Base-by-base conservation (phyloP, 2,797 vertebrate species). In the Hephaestus fuliginosus region DNA sequence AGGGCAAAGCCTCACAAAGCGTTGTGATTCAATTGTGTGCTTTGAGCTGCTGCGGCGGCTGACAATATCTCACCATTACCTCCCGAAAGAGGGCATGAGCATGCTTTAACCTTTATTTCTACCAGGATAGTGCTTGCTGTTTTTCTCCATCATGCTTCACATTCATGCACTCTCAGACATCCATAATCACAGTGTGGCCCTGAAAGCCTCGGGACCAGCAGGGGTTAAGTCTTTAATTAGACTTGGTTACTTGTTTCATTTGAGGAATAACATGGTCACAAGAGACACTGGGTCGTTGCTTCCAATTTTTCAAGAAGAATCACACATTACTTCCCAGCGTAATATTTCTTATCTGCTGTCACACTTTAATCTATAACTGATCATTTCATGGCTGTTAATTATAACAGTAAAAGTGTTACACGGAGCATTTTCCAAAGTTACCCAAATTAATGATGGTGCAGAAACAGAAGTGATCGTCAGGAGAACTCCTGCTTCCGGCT, bases 191-290 rank as follows among this genome's bases (percentile, higher is more conserved):
- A 43, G 62, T 67, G 22, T 25, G 66, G n/a, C 13, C 28, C 18
- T 46, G 62, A 51, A 48, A 43, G 55, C 41, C 22, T 39, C 14
- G 5, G 67, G 36, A 52, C 44, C 57, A 53, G 52, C 43, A 69
- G 43, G 53, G 58, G 58, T 33, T 78, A 62, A 63, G 14, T 25
- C 13, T 56, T 72, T 58, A 28, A 78, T 82, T 62, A 80, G 25
- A 52, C 44, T 51, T 28, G 5, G 22, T n/a, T 41, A 44, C 13
- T 66, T 51, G 56, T 67, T 79, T 83, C 3, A 61, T 60, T 66
- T 43, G 15, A n/a, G 14, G 39, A 22, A 12, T 44, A 53, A 20
- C 28, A 62, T 5, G 14, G 41, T 51, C 22, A 51, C 33, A 28
- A 14, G 3, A n/a, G 28, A n/a, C 12, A 14, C 8, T 7, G 6